Evolutionary conservation across 2,797 vertebrate species (phyloP).

Genomic region (Gadopsis bispinosus): DNA sequence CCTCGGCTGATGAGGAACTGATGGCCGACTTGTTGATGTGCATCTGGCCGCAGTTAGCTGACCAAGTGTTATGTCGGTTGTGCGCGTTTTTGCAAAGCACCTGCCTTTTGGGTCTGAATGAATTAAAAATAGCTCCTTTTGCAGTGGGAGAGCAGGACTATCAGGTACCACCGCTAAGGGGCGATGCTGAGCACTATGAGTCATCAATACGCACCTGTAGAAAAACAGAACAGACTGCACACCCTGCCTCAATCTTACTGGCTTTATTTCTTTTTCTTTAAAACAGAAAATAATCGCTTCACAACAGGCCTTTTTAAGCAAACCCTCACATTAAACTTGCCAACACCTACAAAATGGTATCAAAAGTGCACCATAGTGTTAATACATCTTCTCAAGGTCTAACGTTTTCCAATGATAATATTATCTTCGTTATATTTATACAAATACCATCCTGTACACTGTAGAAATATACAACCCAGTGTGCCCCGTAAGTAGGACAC

Average conservation of each 20-base stretch:
- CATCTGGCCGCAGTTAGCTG: background rate
- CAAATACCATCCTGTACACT: slow-evolving; percentile 93
- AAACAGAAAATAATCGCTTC: slow-evolving; percentile 91
- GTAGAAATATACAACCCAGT: slow-evolving; percentile 90
- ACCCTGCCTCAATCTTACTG: slow-evolving; percentile 71
- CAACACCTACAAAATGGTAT: slow-evolving; percentile 93
- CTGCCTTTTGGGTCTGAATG: slow-evolving; percentile 45
- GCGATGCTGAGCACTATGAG: slow-evolving; percentile 75
- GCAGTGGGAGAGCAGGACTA: slow-evolving; percentile 46
- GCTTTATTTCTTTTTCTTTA: slow-evolving; percentile 91
- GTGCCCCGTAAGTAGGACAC: slow-evolving; percentile 84
- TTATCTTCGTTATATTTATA: slow-evolving; percentile 90
- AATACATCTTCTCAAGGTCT: slow-evolving; percentile 87
- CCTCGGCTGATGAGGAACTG: background rate
- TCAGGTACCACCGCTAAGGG: slow-evolving; percentile 47
- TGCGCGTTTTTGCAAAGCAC: slow-evolving; percentile 13
- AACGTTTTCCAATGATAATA: slow-evolving; percentile 84
- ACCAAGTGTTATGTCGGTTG: slow-evolving; percentile 2
- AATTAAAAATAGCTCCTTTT: slow-evolving; percentile 69
- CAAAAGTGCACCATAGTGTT: slow-evolving; percentile 93
- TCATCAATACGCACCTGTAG: slow-evolving; percentile 76
- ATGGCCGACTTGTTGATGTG: slow-evolving; percentile 10
- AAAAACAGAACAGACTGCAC: slow-evolving; percentile 40
- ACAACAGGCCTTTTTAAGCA: slow-evolving; percentile 89
- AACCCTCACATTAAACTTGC: slow-evolving; percentile 89